A percentile compares a stretch with the other conserved stretches of the same genome.
These are phyloP conservation scores for Tortricodes alternella DNA, from an alignment of 2,888 invertebrate genomes.

Conservation along the genomic window DNA sequence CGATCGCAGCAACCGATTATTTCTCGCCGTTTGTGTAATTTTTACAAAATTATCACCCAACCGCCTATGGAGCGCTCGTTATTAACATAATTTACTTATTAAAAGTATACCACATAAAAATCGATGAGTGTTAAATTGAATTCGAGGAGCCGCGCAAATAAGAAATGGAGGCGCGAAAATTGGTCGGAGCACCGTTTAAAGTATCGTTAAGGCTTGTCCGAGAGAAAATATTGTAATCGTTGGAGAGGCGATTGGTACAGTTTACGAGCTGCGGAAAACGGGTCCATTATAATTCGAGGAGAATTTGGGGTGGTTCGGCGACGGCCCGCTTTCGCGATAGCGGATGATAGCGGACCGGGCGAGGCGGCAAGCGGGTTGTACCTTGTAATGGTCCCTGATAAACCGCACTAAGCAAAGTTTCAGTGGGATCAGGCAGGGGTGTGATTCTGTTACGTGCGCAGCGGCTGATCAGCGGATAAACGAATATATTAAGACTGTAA, in stretches of 20 bases:
- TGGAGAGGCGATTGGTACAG: constrained; percentile 47
- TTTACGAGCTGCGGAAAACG: constrained; percentile 69
- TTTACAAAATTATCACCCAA: constrained; percentile 61
- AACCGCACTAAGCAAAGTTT: too few species aligned
- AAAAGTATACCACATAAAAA: constrained; percentile 63
- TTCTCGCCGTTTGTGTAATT: constrained; percentile 63
- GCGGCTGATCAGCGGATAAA: too few species aligned
- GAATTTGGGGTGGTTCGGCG: constrained; percentile 46
- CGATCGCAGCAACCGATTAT: constrained; percentile 56
- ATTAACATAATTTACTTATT: constrained; percentile 72
- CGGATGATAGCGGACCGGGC: too few species aligned
- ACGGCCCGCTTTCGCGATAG: background rate
- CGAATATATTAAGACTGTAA: too few species aligned
- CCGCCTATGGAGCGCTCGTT: constrained; percentile 61
- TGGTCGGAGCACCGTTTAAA: constrained; percentile 73
- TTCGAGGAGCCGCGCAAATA: constrained; percentile 75
- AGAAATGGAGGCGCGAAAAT: constrained; percentile 77
- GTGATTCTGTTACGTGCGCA: too few species aligned
- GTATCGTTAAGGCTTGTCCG: constrained; percentile 74
- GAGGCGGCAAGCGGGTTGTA: too few species aligned
- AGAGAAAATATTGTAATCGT: constrained; percentile 75
- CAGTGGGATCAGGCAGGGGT: too few species aligned
- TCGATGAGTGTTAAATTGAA: constrained; percentile 80
- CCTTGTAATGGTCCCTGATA: too few species aligned
- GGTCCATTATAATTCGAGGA: constrained; percentile 54